Percentiles rank a stretch among this genome's conserved stretches.
These are phyloP conservation scores for Drosophila imparisetae DNA, from an alignment of 2,888 invertebrate genomes.

Conservation along the genomic window DNA sequence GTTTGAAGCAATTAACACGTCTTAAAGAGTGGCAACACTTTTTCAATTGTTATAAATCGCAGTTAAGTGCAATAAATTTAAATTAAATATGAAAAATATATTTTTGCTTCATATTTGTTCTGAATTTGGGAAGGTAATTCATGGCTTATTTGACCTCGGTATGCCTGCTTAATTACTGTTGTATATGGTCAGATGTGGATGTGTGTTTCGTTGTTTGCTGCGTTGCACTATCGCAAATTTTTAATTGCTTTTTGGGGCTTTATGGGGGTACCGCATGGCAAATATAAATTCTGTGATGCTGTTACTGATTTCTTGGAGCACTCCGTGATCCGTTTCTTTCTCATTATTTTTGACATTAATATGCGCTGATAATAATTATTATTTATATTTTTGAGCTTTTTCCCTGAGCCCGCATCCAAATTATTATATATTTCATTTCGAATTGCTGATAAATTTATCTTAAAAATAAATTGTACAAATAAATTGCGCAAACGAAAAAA, in stretches of 20 bases:
- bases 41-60: background rate
- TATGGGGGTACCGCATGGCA: conserved; percentile 51
- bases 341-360: conserved; percentile 15
- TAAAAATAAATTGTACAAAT: conserved; percentile 8
- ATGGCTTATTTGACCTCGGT: conserved; percentile 3
- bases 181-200: conserved; percentile 4
- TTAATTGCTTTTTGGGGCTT: conserved; percentile 51
- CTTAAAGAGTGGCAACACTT: conserved; percentile 1
- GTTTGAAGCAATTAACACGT: conserved; percentile 41
- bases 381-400: conserved; percentile 4
- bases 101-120: background rate
- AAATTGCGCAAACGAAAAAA: background rate
- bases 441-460: conserved; percentile 47
- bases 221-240: conserved; percentile 38
- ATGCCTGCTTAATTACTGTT: conserved; percentile 1
- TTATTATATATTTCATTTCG: conserved; percentile 1
- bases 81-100: background rate
- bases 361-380: conserved; percentile 43
- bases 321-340: conserved; percentile 22
- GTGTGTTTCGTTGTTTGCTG: conserved; percentile 15
- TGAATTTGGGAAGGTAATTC: background rate
- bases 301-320: conserved; percentile 42
- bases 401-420: conserved; percentile 33
- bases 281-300: conserved; percentile 31
- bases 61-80: background rate